phyloP scores from a whole-genome alignment of 2,113 vertebrate genomes.

The Nyctibius bracteatus region DNA sequence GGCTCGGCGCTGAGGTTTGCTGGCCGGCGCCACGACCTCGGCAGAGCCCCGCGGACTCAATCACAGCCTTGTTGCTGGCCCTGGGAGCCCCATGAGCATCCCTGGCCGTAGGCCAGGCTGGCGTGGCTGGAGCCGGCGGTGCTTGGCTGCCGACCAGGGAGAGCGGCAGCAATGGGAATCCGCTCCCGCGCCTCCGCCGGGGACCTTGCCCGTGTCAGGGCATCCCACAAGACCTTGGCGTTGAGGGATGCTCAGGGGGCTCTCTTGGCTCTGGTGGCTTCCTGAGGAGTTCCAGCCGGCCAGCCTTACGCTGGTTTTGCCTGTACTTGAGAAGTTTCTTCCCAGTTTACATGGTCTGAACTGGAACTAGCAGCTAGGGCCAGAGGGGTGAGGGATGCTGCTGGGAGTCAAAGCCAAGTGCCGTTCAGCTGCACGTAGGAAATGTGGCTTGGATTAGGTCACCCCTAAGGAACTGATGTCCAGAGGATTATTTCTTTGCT shows the following conservation, averaged over 20 bases:
- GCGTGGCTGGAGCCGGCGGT: neutral
- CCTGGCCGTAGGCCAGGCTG: accelerated
- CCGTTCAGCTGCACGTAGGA: neutral
- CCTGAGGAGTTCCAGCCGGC: accelerated
- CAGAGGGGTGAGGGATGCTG: neutral
- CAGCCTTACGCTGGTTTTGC: neutral
- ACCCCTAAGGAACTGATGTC: neutral
- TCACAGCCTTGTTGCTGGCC: neutral
- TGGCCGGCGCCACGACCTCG: accelerated
- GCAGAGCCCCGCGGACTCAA: neutral
- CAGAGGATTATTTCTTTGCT: neutral
- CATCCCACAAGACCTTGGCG: accelerated
- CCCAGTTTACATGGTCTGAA: neutral
- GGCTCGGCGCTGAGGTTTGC: neutral
- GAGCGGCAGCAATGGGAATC: neutral
- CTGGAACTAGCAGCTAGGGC: neutral
- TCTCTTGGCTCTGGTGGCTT: neutral
- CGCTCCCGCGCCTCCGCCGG: accelerated
- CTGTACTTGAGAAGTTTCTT: neutral
- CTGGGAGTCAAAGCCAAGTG: neutral
- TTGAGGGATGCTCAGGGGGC: neutral
- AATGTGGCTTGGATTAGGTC: accelerated
- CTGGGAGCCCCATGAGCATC: neutral
- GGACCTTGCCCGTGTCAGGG: neutral
- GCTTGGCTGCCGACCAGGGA: neutral